phyloP scores from a whole-genome alignment of 2,113 vertebrate species.

The Chlamydotis undulata region DNA sequence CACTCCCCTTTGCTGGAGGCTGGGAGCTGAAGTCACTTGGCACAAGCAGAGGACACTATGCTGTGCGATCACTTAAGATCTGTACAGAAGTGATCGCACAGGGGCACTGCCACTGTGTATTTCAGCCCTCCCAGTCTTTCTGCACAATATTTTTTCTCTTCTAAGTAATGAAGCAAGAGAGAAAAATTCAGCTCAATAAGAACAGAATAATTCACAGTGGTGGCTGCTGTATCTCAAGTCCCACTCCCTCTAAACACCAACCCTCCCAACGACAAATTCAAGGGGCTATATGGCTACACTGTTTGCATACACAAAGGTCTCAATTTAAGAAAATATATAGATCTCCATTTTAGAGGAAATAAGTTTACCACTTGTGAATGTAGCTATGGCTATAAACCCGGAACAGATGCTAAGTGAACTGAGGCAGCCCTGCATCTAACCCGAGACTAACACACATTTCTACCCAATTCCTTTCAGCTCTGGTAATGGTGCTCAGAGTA shows the following conservation, averaged over 20 bases:
- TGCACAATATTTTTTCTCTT: background rate
- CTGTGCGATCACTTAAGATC: background rate
- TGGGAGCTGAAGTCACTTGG: background rate
- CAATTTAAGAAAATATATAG: background rate
- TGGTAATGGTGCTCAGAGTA: background rate
- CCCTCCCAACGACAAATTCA: background rate
- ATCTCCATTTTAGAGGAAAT: background rate
- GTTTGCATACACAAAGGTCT: background rate
- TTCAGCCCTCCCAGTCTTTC: background rate
- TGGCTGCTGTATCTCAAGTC: background rate
- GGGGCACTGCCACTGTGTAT: background rate
- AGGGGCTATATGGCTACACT: background rate
- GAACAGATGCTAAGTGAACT: background rate
- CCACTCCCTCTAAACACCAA: background rate
- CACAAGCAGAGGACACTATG: background rate
- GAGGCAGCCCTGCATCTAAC: background rate
- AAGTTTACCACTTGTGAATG: background rate
- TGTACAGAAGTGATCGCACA: background rate
- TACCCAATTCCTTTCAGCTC: background rate
- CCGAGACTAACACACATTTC: background rate
- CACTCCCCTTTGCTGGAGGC: background rate
- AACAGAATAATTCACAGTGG: background rate
- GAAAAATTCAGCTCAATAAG: background rate
- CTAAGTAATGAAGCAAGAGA: background rate
- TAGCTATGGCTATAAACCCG: background rate